Evolutionary conservation across 2,113 vertebrate genomes (phyloP).

Genomic region (Thamnaconus septentrionalis): DNA sequence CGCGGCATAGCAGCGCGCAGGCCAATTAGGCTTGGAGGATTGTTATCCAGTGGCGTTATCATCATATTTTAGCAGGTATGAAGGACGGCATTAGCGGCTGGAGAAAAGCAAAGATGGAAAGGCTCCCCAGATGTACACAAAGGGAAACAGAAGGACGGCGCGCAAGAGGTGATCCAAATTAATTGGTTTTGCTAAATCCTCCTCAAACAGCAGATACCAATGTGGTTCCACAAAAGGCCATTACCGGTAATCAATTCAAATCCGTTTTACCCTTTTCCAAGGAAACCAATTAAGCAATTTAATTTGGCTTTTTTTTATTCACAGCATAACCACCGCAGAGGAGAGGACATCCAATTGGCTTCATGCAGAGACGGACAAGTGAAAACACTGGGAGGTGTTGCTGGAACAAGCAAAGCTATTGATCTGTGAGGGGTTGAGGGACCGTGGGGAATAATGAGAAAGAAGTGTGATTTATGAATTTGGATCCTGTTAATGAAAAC

Average conservation of each 20-base stretch:
- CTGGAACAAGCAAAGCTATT: conserved; percentile 67
- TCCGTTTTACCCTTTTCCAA: conserved; percentile 75
- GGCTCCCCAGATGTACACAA: conserved; percentile 51
- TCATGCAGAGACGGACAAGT: conserved; percentile 61
- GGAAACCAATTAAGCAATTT: conserved; percentile 79
- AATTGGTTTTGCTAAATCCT: conserved; percentile 79
- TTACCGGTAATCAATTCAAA: conserved; percentile 80
- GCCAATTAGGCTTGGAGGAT: conserved; percentile 58
- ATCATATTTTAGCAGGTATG: conserved; percentile 38
- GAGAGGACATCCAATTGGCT: conserved; percentile 56
- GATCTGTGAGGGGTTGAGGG: conserved; percentile 38
- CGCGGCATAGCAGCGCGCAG: conserved; percentile 27
- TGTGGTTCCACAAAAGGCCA: conserved; percentile 72
- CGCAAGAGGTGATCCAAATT: conserved; percentile 66
- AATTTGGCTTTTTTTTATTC: conserved; percentile 75
- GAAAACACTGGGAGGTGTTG: conserved; percentile 60
- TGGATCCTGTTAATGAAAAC: conserved; percentile 7
- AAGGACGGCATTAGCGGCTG: conserved; percentile 38
- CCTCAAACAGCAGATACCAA: conserved; percentile 71
- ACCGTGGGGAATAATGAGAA: conserved; percentile 9
- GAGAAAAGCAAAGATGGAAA: conserved; percentile 50
- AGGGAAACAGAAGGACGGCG: conserved; percentile 49
- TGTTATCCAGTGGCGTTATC: conserved; percentile 45
- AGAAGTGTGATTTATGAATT: conserved; percentile 7
- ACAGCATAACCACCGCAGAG: conserved; percentile 59